Evolutionary conservation across 2,888 invertebrate genomes (phyloP).

Genomic region (Lordiphosa andalusiaca): DNA sequence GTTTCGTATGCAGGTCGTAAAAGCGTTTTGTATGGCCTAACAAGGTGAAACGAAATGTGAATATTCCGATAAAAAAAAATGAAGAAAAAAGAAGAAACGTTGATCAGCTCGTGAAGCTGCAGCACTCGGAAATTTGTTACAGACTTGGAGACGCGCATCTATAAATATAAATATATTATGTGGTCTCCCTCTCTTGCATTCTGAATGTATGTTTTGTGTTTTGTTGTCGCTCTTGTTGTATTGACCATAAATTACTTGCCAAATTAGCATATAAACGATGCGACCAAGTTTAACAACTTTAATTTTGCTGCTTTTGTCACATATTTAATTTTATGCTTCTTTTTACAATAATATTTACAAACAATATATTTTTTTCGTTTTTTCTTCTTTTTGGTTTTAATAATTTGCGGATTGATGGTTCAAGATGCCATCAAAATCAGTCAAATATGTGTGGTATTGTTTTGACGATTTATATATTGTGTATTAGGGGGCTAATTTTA

Average conservation of each 20-base stretch:
- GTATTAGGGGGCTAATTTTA: too few species aligned
- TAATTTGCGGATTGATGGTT: slow-evolving; percentile 8
- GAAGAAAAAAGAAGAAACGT: slow-evolving; percentile 31
- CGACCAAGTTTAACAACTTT: slow-evolving; percentile 49
- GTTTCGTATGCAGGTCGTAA: slow-evolving; percentile 49
- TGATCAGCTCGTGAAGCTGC: slow-evolving; percentile 31
- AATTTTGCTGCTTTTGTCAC: slow-evolving; percentile 50
- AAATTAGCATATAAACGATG: slow-evolving; percentile 71
- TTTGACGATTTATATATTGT: too few species aligned
- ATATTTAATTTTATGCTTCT: slow-evolving; percentile 32
- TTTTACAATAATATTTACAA: slow-evolving; percentile 29
- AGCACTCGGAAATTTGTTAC: slow-evolving; percentile 60
- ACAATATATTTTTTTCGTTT: background rate
- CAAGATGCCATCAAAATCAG: background rate
- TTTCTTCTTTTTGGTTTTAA: slow-evolving; percentile 10
- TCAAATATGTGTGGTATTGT: background rate
- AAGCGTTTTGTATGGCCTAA: slow-evolving; percentile 64
- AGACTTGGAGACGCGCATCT: slow-evolving; percentile 56
- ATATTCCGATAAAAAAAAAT: slow-evolving; percentile 46
- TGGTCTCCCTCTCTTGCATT: slow-evolving; percentile 21
- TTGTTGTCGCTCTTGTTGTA: slow-evolving; percentile 72
- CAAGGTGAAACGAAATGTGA: slow-evolving; percentile 70
- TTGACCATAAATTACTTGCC: slow-evolving; percentile 61
- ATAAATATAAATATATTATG: slow-evolving; percentile 50
- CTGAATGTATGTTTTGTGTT: slow-evolving; percentile 29